Percentiles rank a stretch among this genome's conserved stretches.
phyloP scores from a whole-genome alignment of 2,888 invertebrate species.

The Arctia plantaginis region DNA sequence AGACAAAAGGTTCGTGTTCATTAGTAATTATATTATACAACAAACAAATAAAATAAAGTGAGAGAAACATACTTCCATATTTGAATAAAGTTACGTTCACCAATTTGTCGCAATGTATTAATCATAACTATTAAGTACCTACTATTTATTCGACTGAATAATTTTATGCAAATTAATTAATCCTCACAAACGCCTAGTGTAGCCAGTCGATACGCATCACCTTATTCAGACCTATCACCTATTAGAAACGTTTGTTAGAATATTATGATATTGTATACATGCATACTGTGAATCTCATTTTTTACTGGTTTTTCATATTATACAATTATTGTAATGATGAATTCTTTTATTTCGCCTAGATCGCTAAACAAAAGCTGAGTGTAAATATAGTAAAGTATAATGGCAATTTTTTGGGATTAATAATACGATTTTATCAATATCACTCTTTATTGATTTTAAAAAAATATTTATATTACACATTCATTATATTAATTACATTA shows the following conservation, averaged over 20 bases:
- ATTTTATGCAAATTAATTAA: constrained; percentile 37
- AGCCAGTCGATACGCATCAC: constrained; percentile 41
- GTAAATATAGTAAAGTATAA: background rate
- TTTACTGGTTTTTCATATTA: constrained; percentile 49
- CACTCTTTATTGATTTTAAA: constrained; percentile 87
- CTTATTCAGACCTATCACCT: constrained; percentile 19
- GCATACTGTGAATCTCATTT: constrained; percentile 50
- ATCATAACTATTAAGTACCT: background rate
- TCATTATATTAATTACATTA: constrained; percentile 76
- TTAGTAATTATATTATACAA: background rate
- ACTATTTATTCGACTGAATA: constrained; percentile 25
- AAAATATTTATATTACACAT: constrained; percentile 86
- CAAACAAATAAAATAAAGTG: background rate
- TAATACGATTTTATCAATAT: constrained; percentile 71
- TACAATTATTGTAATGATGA: constrained; percentile 32
- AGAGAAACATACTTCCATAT: constrained; percentile 26
- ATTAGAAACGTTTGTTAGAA: constrained; percentile 27
- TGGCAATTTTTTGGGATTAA: constrained; percentile 32
- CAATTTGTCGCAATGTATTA: constrained; percentile 18
- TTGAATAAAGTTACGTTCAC: constrained; percentile 20
- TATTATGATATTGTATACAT: constrained; percentile 28
- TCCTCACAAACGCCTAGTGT: constrained; percentile 36
- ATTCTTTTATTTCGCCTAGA: constrained; percentile 26
- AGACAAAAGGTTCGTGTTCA: constrained; percentile 30
- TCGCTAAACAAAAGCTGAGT: background rate